Base-by-base conservation (phyloP, 2,113 vertebrate species). In the Scytalopus superciliaris region DNA sequence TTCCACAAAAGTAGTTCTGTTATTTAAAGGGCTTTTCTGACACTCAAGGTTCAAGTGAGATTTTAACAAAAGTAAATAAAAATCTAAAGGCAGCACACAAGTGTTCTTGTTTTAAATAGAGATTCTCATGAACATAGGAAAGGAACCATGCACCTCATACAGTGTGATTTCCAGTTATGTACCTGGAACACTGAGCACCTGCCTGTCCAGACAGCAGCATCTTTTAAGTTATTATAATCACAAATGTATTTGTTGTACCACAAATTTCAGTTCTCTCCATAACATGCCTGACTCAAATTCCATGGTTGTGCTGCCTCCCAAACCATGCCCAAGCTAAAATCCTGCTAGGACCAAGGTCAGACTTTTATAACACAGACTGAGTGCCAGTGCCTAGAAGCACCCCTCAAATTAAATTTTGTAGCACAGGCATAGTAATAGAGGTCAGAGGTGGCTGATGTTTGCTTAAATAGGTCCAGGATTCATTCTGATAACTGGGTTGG, bases 141-240 rank as follows among this genome's bases (percentile, higher is more conserved):
- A 82, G 11, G 13, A 66, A 70, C 44, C 22, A 35, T 57, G 4
- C 14, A 39, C 60, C 23, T 67, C 23, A 28, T 80, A 42, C 68
- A 69, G 33, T 47, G 5, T 16, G 30, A 23, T 63, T 78, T 70
- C 83, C 11, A 33, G 9, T 59, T 90, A 33, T 50, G 21, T 77
- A n/a, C 35, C 25, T 49, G 53, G 39, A 70, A 31, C 22, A 50
- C 18, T 1, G 1, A 44, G 7, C 0, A 0, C 23, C 39, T 4
- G 1, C 19, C 22, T 77, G 6, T 52, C 27, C 42, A 50, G 22
- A 23, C 14, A 3, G 2, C 10, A 60, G 2, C 7, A 53, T 80
- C 14, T 72, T 57, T 75, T 42, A 30, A 66, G 11, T 3, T 21
- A 28, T 76, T 9, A 1, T 35, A 72, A 47, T 55, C 18, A 16